These are phyloP conservation scores for Ciconia nigra DNA, from an alignment of 2,797 vertebrate species.

Conservation along the genomic window DNA sequence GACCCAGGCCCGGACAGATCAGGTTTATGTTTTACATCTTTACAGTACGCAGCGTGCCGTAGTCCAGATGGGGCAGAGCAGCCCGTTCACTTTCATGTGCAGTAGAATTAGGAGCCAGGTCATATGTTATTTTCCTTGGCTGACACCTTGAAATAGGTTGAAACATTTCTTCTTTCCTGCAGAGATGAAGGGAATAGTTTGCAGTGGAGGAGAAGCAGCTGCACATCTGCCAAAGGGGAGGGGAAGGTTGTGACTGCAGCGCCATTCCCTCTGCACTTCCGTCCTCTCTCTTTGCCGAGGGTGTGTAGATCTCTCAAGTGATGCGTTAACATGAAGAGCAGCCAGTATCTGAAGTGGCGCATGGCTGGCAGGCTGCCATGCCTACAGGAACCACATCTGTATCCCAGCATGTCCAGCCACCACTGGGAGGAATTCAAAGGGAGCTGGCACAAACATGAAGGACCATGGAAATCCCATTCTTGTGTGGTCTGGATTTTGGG, in stretches of 20 bases:
- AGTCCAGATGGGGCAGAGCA: neutral
- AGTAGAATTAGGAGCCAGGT: neutral
- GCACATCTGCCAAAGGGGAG: neutral
- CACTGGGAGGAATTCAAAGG: neutral
- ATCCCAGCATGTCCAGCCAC: neutral
- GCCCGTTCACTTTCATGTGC: neutral
- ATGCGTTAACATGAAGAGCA: neutral
- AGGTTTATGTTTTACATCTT: neutral
- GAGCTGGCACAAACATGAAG: neutral
- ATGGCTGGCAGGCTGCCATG: neutral
- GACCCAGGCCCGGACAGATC: neutral
- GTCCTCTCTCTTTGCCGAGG: neutral
- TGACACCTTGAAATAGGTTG: neutral
- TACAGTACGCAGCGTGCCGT: fast-evolving
- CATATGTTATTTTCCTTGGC: neutral
- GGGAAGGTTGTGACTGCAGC: neutral
- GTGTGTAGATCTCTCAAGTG: neutral
- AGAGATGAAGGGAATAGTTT: neutral
- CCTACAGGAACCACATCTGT: neutral
- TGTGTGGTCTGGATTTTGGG: neutral
- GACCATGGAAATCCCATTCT: neutral
- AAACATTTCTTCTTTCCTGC: neutral
- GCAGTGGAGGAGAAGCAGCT: neutral
- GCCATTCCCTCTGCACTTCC: neutral
- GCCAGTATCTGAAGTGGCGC: neutral